Evolutionary conservation across 64 coral and sea anemone genomes (phyloP), one percentile per base, ranked within the genome.

Genomic region (Pocillopora verrucosa): DNA sequence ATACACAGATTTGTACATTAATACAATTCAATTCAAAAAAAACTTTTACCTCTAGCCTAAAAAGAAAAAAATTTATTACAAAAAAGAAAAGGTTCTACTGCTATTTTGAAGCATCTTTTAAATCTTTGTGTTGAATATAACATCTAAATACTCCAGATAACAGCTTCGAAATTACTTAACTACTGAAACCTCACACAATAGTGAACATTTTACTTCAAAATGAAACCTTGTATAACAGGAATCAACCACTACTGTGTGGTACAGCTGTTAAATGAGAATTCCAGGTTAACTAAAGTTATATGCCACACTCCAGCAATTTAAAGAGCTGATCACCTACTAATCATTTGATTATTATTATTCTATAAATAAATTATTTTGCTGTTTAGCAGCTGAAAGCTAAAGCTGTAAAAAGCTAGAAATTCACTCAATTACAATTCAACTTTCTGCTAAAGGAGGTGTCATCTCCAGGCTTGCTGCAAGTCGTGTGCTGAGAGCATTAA

Each of bases 401-500:
- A 69, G 59, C 3, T 41, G 38, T 65, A 70, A 70, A 81, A 34
- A 45, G 37, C 9, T n/a, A 22, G 35, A 41, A 51, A 9, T 56
- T 25, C 22, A 24, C 20, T 37, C 7, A n/a, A 69, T 6, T 25
- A 30, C 10, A 34, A 16, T 81, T 80, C n/a, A 85, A 24, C 38
- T 85, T 1, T 85, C 65, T 57, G 30, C 25, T 13, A 0, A 37
- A 72, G 82, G 12, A 2, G 82, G 63, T 36, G 11, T 56, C 3
- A 36, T 20, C 57, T 85, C 19, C 65, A 85, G 56, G 65, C 64
- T 72, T 24, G 36, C 36, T 26, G 82, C 82, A n/a, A 85, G 35
- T 58, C 65, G 41, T 72, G n/a, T 26, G 25, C 69, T 93, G 36
- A 93, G 60, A 10, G 57, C 58, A 76, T 65, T 89, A 1, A 93